Percentiles rank a stretch among this genome's conserved stretches.
phyloP scores from a whole-genome alignment of 2,113 vertebrate species.

The Dicaeum eximium region DNA sequence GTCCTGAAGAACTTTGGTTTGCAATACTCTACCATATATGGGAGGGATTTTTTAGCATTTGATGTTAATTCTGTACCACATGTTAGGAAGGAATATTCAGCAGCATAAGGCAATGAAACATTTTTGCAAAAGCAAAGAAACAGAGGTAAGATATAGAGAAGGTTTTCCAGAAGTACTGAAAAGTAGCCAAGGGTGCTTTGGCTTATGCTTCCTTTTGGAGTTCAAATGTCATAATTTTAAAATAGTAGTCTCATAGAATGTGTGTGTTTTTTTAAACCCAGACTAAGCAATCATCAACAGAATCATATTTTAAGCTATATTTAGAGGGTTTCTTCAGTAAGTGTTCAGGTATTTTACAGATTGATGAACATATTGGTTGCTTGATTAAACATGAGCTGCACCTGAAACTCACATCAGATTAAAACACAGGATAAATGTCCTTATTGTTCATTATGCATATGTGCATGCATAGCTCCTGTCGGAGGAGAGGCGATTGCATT shows the following conservation, averaged over 20 bases:
- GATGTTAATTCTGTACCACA: conserved; percentile 26
- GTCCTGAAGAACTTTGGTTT: conserved; percentile 48
- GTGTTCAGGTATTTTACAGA: background rate
- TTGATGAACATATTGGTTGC: background rate
- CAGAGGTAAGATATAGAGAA: background rate
- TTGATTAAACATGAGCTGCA: background rate
- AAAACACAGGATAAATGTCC: background rate
- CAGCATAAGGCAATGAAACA: background rate
- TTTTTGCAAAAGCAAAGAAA: background rate
- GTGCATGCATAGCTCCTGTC: background rate
- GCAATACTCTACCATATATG: conserved; percentile 57
- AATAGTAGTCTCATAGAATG: background rate
- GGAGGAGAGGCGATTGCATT: background rate
- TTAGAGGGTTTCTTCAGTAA: background rate
- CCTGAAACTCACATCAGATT: background rate
- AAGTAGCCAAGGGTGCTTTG: background rate
- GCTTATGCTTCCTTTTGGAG: background rate
- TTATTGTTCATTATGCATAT: background rate
- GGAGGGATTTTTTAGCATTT: conserved; percentile 39
- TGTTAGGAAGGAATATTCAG: background rate
- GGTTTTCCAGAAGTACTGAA: background rate
- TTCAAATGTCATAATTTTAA: background rate
- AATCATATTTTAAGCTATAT: background rate
- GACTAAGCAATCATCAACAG: background rate
- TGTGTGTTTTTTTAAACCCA: background rate